Evolutionary conservation across 1,140 invertebrate species (phyloP), one percentile per base, ranked within the genome.

Genomic region (Cyphomyrmex costatus): DNA sequence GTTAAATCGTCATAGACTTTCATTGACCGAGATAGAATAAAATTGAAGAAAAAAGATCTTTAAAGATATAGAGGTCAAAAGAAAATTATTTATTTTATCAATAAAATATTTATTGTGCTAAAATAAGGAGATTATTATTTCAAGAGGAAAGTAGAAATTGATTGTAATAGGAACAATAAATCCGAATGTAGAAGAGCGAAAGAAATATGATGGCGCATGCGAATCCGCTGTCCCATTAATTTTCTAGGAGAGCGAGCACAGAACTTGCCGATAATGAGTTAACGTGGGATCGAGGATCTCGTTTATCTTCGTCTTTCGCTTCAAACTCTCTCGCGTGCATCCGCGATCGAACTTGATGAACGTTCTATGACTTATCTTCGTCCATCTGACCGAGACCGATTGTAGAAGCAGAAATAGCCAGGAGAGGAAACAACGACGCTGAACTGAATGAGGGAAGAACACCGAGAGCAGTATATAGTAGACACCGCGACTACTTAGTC

Each of bases 401-500:
- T 42, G 63, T 68, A 86, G 58, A 3, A 93, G 77, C 77, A 90
- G 80, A 88, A 86, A 91, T 70, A 88, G 87, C 49, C 86, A 42
- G 66, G 51, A 85, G 73, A 82, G 73, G 63, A 90, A 87, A 73
- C 79, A 73, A 42, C 42, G 63, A 86, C 19, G 51, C 8, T 33
- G 60, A 82, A 60, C 33, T 68, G 70, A 76, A 79, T 21, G 33
- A 58, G 83, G 46, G n/a, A 80, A 63, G 68, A 49, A 89, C 71
- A 76, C 49, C 63, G 70, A 61, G 79, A 61, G 79, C 42, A 77
- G 60, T 56, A 79, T 71, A 90, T 86, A 93, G 92, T 92, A 92
- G 89, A 91, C 90, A 91, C 88, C 86, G 92, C 91, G 92, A 93
- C 91, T 94, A 94, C 93, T 93, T 94, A 94, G 93, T 94, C 92